Base-by-base conservation (phyloP, 2,113 vertebrate genomes). In the Vicugna pacos region DNA sequence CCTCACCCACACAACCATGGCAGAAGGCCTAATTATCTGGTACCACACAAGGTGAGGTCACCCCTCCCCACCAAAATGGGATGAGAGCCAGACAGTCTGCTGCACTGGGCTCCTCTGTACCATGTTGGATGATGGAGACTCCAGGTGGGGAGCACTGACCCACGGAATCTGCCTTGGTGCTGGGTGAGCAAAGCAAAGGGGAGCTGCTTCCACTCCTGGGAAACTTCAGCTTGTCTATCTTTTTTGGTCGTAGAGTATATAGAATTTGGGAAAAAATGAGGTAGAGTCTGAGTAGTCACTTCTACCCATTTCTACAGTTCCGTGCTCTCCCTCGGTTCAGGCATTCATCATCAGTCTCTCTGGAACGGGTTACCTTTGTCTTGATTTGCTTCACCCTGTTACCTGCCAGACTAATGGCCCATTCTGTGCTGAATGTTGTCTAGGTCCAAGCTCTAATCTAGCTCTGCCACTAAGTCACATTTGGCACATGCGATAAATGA, bases 141-240 rank as follows among this genome's bases (percentile, higher is more conserved):
- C 28, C 28, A n/a, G 28, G n/a, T 35, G 6, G 7, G 6, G 19
- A 15, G 35, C 8, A 14, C 6, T 0, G 3, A 50, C 28, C 42
- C 16, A 22, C 28, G 38, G 4, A 48, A 79, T 46, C 22, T 17
- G 16, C 10, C 30, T 54, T 28, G 6, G 6, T 69, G 28, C 67
- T 60, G 9, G 1, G 8, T 8, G 14, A 89, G 6, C 50, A 48
- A 38, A 87, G 15, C 10, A 24, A 60, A 81, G 48, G 32, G 6
- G 10, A 42, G 5, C 6, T 54, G 9, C 17, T 69, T 35, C 38
- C 2, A 46, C 3, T 38, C 2, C 8, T 19, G 20, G 19, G 6
- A 24, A 17, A 42, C 12, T 58, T 77, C 22, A 80, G 30, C 50
- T 92, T 26, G 4, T 69, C 32, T 48, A 2, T 35, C 9, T 58